Evolutionary conservation across 2,888 invertebrate genomes (phyloP).

Genomic region (Colletes collaris): DNA sequence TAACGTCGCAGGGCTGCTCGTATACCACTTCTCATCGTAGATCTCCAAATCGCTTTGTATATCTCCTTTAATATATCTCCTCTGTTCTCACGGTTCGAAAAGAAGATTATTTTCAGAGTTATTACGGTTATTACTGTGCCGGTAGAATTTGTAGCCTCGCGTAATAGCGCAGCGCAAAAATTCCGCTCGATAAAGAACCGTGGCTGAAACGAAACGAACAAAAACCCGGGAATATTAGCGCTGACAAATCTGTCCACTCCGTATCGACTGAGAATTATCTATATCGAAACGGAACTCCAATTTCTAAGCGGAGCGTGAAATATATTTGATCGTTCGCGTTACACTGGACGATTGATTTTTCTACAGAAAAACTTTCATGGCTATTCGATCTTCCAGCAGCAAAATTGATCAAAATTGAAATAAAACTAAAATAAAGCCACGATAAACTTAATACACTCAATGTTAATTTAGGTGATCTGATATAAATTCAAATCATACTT

Average conservation of each 20-base stretch:
- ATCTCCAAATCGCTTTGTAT: not conserved
- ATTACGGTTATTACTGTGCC: slow-evolving; percentile 22
- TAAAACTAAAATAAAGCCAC: too few relatives aligned
- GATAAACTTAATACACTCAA: too few relatives aligned
- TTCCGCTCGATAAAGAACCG: slow-evolving; percentile 12
- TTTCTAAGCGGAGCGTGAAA: slow-evolving; percentile 2
- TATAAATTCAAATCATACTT: too few relatives aligned
- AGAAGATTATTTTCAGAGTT: slow-evolving; percentile 28
- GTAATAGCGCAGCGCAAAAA: slow-evolving; percentile 11
- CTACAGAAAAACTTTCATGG: too few relatives aligned
- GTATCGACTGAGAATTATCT: slow-evolving; percentile 25
- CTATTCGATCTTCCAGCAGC: too few relatives aligned
- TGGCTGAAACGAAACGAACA: not conserved
- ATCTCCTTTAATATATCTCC: not conserved
- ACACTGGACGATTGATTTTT: not conserved
- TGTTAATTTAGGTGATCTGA: too few relatives aligned
- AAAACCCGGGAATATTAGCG: not conserved
- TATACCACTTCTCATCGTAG: too few relatives aligned
- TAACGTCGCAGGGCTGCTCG: too few relatives aligned
- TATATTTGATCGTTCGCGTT: not conserved
- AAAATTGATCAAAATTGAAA: too few relatives aligned
- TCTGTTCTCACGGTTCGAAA: not conserved
- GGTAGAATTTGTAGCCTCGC: slow-evolving; percentile 7
- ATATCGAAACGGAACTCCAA: slow-evolving; percentile 10
- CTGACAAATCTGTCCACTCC: not conserved